Base-by-base conservation (phyloP, 2,888 invertebrate genomes). In the Stenoptilia bipunctidactyla region DNA sequence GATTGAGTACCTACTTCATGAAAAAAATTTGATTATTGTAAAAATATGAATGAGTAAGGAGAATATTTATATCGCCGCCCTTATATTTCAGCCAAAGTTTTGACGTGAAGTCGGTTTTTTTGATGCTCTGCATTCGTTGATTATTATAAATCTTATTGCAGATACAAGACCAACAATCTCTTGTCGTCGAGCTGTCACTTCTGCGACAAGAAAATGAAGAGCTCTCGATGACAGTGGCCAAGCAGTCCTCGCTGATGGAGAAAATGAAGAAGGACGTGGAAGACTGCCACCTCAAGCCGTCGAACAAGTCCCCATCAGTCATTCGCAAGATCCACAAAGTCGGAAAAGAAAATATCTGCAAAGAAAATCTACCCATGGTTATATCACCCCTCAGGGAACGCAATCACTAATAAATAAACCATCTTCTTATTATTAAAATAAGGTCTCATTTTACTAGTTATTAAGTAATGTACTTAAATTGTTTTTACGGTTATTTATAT, bases 181-280 rank as follows among this genome's bases (percentile, higher is more conserved):
- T 83, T 12, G 83, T 82, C 1, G 79, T 82, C 0, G 83, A 83
- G 43, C 49, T 83, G 15, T 82, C 83, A 9, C 50, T 83, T 10
- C 70, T 83, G 25, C 79, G 82, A 1, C 83, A 83, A 53, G 83
- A 83, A 52, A 83, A 83, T 43, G 82, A 83, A 46, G 83, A 83
- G 46, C 52, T 83, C 14, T 57, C 76, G 1, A 67, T 82, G 70
- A 69, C 75, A 1, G 56, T 74, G 1, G 80, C 80, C 4, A 82
- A 75, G 42, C 82, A 83, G 46, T 66, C 75, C 0, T 83, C 82
- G 1, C 53, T 82, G 20, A 66, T 83, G 36, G 83, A 83, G 40
- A 74, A 82, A 53, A 56, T 83, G 54, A 77, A 74, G 50, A 77
- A 70, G 45, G 82, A 82, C 27, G 56, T 66, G 1, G 80, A 76